A percentile compares a stretch with the other conserved stretches of the same genome.
phyloP scores from a whole-genome alignment of 2,797 vertebrate genomes.

The Hephaestus fuliginosus region DNA sequence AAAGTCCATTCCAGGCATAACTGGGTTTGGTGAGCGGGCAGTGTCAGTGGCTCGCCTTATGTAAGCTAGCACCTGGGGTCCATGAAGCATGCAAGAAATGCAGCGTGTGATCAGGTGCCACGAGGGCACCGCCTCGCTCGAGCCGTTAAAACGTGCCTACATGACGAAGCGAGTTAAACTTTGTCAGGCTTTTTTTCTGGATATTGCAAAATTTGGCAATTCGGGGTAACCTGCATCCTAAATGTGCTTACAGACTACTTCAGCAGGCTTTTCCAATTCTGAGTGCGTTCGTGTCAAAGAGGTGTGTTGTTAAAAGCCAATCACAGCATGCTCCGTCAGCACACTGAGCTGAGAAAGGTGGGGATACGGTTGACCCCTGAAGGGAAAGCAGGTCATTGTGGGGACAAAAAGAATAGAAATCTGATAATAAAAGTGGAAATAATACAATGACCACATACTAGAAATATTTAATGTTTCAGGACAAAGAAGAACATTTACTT shows the following conservation, averaged over 20 bases:
- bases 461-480: background rate
- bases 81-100: slow-evolving; percentile 77
- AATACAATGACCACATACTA: background rate
- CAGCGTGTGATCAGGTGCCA: slow-evolving; percentile 62
- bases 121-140: slow-evolving; percentile 22
- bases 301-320: background rate
- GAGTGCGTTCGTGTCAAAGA: background rate
- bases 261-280: background rate
- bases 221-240: background rate
- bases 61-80: slow-evolving; percentile 81
- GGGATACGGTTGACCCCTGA: background rate
- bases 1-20: slow-evolving; percentile 81
- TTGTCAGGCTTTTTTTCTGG: background rate
- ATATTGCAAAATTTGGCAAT: background rate
- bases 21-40: slow-evolving; percentile 60
- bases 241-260: background rate
- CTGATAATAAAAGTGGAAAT: background rate
- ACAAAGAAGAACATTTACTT: no score
- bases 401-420: background rate
- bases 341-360: background rate
- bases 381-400: background rate
- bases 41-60: slow-evolving; percentile 68
- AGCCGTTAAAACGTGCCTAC: slow-evolving; percentile 14
- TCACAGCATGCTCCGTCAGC: background rate
- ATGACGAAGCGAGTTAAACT: slow-evolving; percentile 12